Conservation (phyloP, 2,797 vertebrate species). For the Erethizon dorsatum region DNA sequence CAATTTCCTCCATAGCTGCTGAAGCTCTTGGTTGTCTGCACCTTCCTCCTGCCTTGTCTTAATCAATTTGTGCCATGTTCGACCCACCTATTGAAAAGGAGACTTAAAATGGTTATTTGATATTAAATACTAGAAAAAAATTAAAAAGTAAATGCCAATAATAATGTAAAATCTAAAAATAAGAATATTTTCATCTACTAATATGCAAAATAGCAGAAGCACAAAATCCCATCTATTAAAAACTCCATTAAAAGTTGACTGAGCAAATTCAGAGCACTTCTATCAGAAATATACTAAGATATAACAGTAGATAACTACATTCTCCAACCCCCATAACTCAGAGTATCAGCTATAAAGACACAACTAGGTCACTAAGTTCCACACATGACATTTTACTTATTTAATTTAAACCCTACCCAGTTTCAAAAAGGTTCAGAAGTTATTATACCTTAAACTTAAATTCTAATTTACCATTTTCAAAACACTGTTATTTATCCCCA, state of each 20-base stretch:
- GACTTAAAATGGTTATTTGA: slow-evolving; percentile 44
- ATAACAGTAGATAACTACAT: not conserved
- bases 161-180: slow-evolving; percentile 53
- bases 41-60: slow-evolving; percentile 91
- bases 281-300: slow-evolving; percentile 13
- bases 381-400: not conserved
- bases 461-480: slow-evolving; percentile 55
- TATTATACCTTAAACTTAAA: slow-evolving; percentile 47
- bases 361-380: not conserved
- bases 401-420: not conserved
- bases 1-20: slow-evolving; percentile 94
- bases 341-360: not conserved
- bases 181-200: slow-evolving; percentile 54
- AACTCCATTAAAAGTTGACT: not conserved
- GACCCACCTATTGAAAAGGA: slow-evolving; percentile 91
- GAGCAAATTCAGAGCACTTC: not conserved
- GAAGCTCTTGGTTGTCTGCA: slow-evolving; percentile 92
- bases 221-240: not conserved
- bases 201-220: slow-evolving; percentile 45
- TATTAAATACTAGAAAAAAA: slow-evolving; percentile 27
- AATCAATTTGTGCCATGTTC: slow-evolving; percentile 93
- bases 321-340: not conserved
- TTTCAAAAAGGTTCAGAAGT: slow-evolving; percentile 15
- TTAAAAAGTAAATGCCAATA: not conserved
- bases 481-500: not conserved